A percentile compares a stretch with the other conserved stretches of the same genome.
Conservation (phyloP, 2,888 invertebrate genomes). For the Aleiodes leptofemur region DNA sequence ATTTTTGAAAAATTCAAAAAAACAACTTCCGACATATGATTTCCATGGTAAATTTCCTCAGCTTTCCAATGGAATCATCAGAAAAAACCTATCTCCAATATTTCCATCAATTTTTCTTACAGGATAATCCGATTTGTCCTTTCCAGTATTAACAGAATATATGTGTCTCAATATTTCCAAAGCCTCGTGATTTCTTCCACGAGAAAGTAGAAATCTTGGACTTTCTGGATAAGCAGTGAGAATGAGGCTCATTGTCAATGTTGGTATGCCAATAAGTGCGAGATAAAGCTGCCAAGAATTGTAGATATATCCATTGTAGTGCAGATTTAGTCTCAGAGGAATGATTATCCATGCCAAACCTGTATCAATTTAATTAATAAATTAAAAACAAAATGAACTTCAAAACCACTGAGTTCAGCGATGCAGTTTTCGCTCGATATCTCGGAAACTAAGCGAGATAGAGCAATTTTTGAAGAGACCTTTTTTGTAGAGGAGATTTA, state of each 20-base stretch:
- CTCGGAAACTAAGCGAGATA: too few species aligned
- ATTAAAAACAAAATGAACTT: too few species aligned
- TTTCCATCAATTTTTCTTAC: constrained; percentile 66
- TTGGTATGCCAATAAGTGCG: constrained; percentile 81
- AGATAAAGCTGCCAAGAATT: constrained; percentile 87
- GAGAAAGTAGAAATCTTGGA: constrained; percentile 84
- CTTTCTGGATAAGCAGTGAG: constrained; percentile 84
- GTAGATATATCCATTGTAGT: constrained; percentile 76
- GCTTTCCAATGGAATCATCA: too few species aligned
- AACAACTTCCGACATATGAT: too few species aligned
- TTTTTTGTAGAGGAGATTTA: too few species aligned
- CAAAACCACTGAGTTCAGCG: too few species aligned
- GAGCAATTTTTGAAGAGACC: too few species aligned
- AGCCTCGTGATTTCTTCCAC: constrained; percentile 79
- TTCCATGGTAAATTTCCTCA: too few species aligned
- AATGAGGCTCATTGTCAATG: constrained; percentile 79
- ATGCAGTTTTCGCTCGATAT: too few species aligned
- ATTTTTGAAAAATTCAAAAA: too few species aligned
- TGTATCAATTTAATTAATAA: constrained; percentile 63
- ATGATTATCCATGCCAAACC: constrained; percentile 84
- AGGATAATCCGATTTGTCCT: constrained; percentile 76
- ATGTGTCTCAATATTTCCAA: constrained; percentile 79
- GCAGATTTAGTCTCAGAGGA: constrained; percentile 74
- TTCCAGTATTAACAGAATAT: constrained; percentile 78
- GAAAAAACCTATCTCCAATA: too few species aligned